These are phyloP conservation scores for Cavia porcellus DNA, from an alignment of 2,113 vertebrate genomes.

Conservation along the genomic window DNA sequence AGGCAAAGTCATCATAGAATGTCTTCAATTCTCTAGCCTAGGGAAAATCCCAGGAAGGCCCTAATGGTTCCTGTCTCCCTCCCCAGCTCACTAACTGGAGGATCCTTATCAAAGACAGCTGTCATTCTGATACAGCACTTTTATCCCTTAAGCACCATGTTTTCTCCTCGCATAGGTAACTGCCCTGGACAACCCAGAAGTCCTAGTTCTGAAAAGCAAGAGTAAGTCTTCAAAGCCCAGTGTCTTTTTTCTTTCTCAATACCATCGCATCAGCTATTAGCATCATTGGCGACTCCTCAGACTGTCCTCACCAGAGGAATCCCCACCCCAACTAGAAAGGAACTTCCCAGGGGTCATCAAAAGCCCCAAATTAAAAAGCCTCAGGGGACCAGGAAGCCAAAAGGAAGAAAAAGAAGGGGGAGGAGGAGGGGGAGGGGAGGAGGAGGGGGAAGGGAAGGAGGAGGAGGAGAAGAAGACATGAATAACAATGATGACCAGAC, in stretches of 20 bases:
- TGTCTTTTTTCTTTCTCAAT: background rate
- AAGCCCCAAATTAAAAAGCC: background rate
- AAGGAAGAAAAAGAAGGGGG: too few relatives aligned
- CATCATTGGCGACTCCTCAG: background rate
- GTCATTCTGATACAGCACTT: background rate
- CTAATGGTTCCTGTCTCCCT: too few relatives aligned
- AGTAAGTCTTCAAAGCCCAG: background rate
- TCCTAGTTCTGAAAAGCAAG: background rate
- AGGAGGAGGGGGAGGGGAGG: too few relatives aligned
- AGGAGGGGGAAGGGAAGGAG: too few relatives aligned
- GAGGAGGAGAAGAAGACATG: background rate
- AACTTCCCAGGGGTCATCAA: background rate
- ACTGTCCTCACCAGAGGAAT: background rate
- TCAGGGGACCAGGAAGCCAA: background rate
- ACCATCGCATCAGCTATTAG: background rate
- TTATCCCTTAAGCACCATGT: background rate
- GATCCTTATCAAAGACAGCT: background rate
- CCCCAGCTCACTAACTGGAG: background rate
- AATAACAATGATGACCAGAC: background rate
- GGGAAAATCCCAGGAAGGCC: background rate
- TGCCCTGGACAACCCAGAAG: background rate
- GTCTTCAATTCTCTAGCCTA: background rate
- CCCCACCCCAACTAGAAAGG: background rate
- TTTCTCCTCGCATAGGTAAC: background rate
- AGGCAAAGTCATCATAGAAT: background rate